Percentiles rank a stretch among this genome's conserved stretches.
phyloP scores from a whole-genome alignment of 1,140 invertebrate species.

The Pseudoatta argentina region DNA sequence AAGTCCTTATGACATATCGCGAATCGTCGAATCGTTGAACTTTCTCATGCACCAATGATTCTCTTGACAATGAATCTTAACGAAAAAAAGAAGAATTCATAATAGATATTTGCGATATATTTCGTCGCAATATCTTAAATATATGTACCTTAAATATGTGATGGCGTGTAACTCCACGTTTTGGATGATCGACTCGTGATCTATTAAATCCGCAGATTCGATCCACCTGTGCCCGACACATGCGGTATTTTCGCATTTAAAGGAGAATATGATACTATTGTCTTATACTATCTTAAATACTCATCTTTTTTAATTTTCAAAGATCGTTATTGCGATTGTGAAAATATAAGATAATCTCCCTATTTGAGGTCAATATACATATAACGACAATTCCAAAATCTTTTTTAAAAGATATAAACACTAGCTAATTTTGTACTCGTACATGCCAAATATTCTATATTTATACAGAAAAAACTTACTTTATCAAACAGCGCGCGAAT shows the following conservation, averaged over 20 bases:
- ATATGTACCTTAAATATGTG: too few relatives aligned
- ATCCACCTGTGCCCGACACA: too few relatives aligned
- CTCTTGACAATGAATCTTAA: too few relatives aligned
- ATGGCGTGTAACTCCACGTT: too few relatives aligned
- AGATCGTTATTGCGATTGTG: not conserved
- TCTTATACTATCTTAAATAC: not conserved
- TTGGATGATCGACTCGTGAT: too few relatives aligned
- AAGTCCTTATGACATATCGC: not conserved
- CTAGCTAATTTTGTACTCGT: constrained; percentile 30
- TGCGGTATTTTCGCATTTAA: too few relatives aligned
- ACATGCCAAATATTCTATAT: constrained; percentile 34
- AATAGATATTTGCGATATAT: not conserved
- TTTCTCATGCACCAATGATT: constrained; percentile 33
- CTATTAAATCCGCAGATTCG: too few relatives aligned
- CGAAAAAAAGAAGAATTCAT: not conserved
- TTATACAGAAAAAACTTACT: constrained; percentile 2
- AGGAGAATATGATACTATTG: too few relatives aligned
- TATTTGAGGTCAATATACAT: constrained; percentile 22
- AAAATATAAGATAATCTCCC: constrained; percentile 37
- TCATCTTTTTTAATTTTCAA: constrained; percentile 1
- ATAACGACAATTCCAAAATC: constrained; percentile 4
- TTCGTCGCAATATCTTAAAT: not conserved
- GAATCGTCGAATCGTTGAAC: constrained; percentile 32
- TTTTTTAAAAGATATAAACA: constrained; percentile 18
- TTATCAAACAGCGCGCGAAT: not conserved